phyloP scores from a whole-genome alignment of 2,888 invertebrate genomes.

The Byasa hedistus region DNA sequence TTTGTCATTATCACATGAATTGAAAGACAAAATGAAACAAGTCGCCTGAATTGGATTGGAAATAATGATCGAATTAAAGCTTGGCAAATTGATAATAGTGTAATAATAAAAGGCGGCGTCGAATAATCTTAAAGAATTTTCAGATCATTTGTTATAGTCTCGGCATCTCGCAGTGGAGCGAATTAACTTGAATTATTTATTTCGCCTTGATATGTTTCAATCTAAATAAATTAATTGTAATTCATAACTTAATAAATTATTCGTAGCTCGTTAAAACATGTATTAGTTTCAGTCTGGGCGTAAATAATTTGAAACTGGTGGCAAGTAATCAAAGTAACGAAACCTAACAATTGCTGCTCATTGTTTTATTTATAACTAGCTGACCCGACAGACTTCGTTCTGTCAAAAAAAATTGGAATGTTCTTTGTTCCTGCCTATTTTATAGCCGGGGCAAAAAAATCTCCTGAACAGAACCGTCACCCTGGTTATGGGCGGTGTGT shows the following conservation, averaged over 20 bases:
- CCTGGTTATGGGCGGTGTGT: too few relatives aligned
- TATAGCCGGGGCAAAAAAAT: too few relatives aligned
- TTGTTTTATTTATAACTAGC: background rate
- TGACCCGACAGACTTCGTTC: too few relatives aligned
- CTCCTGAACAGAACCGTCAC: too few relatives aligned
- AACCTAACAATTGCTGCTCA: background rate
- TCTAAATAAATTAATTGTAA: constrained; percentile 29
- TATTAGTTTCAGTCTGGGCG: constrained; percentile 6
- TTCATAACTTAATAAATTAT: constrained; percentile 26
- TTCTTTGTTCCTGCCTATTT: too few relatives aligned
- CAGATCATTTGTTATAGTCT: constrained; percentile 67
- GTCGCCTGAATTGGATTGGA: constrained; percentile 41
- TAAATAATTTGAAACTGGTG: constrained; percentile 3
- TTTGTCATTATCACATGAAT: constrained; percentile 33
- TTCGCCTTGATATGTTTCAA: constrained; percentile 34
- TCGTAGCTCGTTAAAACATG: background rate
- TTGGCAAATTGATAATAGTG: constrained; percentile 77
- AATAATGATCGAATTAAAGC: constrained; percentile 59
- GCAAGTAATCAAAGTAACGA: background rate
- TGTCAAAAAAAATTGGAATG: too few relatives aligned
- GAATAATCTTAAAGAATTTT: constrained; percentile 57
- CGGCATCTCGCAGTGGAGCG: constrained; percentile 63
- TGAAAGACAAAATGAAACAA: constrained; percentile 33
- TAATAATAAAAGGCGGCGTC: constrained; percentile 58
- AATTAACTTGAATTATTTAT: constrained; percentile 51